phyloP scores from a whole-genome alignment of 2,888 invertebrate species.

The Ophion slaviceki region DNA sequence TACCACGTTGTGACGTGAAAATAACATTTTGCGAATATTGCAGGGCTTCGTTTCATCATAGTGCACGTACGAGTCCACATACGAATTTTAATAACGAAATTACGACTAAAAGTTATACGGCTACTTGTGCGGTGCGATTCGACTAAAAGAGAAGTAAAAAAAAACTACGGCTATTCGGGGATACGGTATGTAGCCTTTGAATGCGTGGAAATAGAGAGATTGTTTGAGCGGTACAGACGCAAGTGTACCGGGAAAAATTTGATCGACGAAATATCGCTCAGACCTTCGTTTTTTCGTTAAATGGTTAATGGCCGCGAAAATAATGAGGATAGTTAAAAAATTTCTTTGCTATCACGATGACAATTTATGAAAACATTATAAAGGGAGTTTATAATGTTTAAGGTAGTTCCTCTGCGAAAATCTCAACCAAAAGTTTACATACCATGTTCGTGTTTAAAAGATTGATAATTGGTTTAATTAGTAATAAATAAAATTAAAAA shows the following conservation, averaged over 20 bases:
- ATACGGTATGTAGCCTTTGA: background rate
- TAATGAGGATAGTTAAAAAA: no score
- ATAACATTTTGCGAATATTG: conserved; percentile 35
- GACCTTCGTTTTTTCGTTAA: no score
- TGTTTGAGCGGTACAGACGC: background rate
- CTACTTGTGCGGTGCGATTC: background rate
- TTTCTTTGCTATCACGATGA: no score
- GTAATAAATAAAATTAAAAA: no score
- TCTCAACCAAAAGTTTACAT: no score
- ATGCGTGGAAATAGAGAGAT: background rate
- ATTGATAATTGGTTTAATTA: no score
- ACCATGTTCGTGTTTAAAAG: no score
- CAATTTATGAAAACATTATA: no score
- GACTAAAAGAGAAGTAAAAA: background rate
- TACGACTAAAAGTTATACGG: background rate
- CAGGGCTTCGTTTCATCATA: background rate
- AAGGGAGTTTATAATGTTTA: no score
- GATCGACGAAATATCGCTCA: no score
- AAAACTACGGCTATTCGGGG: background rate
- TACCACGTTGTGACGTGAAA: conserved; percentile 20
- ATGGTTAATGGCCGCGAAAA: no score
- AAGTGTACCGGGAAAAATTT: background rate
- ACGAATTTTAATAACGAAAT: background rate
- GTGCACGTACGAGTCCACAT: background rate
- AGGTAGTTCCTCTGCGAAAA: no score